phyloP scores from a whole-genome alignment of 2,797 vertebrate species.

The Trematomus bernacchii region DNA sequence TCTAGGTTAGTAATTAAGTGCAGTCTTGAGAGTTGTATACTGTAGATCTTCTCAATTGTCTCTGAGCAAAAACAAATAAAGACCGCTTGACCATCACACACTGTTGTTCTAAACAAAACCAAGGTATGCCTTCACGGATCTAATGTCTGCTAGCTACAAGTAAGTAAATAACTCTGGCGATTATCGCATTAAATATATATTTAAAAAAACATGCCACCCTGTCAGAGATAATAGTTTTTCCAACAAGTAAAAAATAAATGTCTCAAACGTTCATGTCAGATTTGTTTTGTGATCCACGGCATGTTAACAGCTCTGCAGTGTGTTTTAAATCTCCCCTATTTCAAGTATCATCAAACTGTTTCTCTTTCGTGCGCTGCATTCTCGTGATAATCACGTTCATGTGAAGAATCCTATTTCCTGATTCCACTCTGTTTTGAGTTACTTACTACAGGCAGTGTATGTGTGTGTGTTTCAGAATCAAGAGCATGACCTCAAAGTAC shows the following conservation, averaged over 20 bases:
- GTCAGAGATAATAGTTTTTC: slow-evolving; percentile 4
- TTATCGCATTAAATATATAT: neutral
- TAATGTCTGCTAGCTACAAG: too few species aligned
- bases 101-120: neutral
- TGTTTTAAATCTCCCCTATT: slow-evolving; percentile 35
- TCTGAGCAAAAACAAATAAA: too few species aligned
- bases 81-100: too few species aligned
- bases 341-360: slow-evolving; percentile 39
- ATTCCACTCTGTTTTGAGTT: slow-evolving; percentile 64
- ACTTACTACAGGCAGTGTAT: slow-evolving; percentile 42
- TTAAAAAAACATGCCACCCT: neutral
- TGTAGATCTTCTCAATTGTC: too few species aligned
- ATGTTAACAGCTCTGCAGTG: slow-evolving; percentile 31
- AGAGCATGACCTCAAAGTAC: slow-evolving; percentile 61
- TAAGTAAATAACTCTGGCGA: too few species aligned
- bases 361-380: slow-evolving; percentile 52
- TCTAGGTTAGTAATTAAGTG: neutral
- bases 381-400: slow-evolving; percentile 63
- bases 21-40: too few species aligned
- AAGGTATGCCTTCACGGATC: neutral
- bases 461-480: slow-evolving; percentile 30
- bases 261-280: slow-evolving; percentile 22
- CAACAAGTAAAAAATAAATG: neutral
- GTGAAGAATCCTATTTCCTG: slow-evolving; percentile 69
- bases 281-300: slow-evolving; percentile 32